Evolutionary conservation across 1,140 invertebrate genomes (phyloP).

Genomic region (Aphelenchoides besseyi): DNA sequence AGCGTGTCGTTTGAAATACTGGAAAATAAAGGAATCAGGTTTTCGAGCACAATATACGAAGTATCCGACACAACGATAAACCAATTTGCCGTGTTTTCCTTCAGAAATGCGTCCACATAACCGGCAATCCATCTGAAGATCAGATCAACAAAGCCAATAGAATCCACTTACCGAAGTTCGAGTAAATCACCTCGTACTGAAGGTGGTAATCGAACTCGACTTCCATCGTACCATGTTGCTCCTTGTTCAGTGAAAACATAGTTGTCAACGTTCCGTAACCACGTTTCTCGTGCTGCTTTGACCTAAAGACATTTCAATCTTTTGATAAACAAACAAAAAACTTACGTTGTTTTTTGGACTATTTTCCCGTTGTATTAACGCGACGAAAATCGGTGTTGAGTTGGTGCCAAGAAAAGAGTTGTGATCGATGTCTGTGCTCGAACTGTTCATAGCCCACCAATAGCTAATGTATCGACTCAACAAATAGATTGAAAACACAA

Average conservation of each 20-base stretch:
- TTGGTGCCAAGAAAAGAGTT: background rate
- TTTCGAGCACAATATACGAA: conserved; percentile 9
- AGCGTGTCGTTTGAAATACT: background rate
- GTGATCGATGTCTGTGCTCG: background rate
- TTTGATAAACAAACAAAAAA: background rate
- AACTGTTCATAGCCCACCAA: background rate
- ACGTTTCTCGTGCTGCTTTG: background rate
- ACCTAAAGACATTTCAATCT: background rate
- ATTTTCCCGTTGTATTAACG: conserved; percentile 1
- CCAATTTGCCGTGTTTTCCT: background rate
- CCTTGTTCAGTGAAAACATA: background rate
- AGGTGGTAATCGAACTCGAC: background rate
- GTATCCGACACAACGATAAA: background rate
- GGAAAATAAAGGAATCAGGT: background rate
- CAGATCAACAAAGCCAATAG: background rate
- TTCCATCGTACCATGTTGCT: background rate
- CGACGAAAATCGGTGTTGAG: background rate
- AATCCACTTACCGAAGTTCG: background rate
- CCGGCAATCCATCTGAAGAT: conserved; percentile 5
- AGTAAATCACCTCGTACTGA: background rate
- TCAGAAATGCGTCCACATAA: background rate
- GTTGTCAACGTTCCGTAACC: background rate
- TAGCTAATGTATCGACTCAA: conserved; percentile 7
- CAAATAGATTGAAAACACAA: conserved; percentile 13
- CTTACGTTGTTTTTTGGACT: background rate